Base-by-base conservation (phyloP, 2,888 invertebrate genomes). In the Drosophila emarginata region DNA sequence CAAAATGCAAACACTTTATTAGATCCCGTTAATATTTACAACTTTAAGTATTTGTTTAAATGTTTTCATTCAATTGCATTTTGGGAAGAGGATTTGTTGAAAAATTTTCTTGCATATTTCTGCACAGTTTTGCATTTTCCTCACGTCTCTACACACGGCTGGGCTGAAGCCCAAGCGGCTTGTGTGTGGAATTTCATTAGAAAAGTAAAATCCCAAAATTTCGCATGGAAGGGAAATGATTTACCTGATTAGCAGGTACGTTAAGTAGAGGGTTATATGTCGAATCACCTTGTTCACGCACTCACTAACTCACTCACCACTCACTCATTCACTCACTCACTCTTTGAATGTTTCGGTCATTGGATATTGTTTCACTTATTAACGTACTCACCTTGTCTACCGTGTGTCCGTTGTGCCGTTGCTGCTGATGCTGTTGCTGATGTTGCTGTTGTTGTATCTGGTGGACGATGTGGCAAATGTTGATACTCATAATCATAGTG, bases 401-500 rank as follows among this genome's bases (percentile, higher is more conserved):
- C 90, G 71, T 90, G 90, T 84, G 91, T 86, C 67, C 90, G 87
- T 39, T 86, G 86, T 76, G 90, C 86, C 78, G 90, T 89, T 60
- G 89, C 80, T 67, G 74, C 73, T 77, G 45, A 15, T 45, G 45
- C 73, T 77, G 45, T 14, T 45, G 45, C 18, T 40, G 40, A 32
- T 32, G 45, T 21, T 21, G 21, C 5, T 45, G 45, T 21, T 45
- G 61, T 71, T 65, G 76, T 71, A 77, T 83, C 89, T 76, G 79
- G 87, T 64, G 81, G 81, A 77, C 91, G 90, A 80, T 90, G 90
- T 61, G 90, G 90, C 77, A 91, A 88, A 72, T 91, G 91, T 61
- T 91, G 91, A 87, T 91, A 91, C 78, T 91, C 91, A 79, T 91
- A 91, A 76, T 91, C 91, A 74, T 91, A 91, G 77, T 91, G 91